Evolutionary conservation across 2,797 vertebrate genomes (phyloP).

Genomic region (Molossus alvarezi): DNA sequence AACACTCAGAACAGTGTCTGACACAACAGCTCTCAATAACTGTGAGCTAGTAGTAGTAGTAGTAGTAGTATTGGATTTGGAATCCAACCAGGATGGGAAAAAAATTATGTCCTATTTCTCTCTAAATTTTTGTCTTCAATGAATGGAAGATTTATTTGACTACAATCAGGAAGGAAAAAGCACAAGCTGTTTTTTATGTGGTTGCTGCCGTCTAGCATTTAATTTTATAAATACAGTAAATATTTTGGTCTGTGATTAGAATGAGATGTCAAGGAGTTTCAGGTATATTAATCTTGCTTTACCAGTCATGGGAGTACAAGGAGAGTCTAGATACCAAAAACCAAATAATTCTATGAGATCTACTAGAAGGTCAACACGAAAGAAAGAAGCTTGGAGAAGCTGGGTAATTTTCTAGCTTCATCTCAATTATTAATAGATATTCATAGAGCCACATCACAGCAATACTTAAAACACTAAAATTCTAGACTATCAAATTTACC

Average conservation of each 20-base stretch:
- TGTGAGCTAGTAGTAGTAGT: not conserved
- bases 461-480: constrained; percentile 31
- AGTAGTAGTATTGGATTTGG: not conserved
- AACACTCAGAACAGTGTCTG: not conserved
- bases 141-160: constrained; percentile 43
- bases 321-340: constrained; percentile 23
- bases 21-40: constrained; percentile 12
- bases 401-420: constrained; percentile 45
- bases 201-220: constrained; percentile 24
- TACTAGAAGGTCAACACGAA: not conserved
- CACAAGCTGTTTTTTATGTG: constrained; percentile 44
- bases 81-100: not conserved
- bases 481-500: constrained; percentile 10
- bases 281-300: not conserved
- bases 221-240: constrained; percentile 54
- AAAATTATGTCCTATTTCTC: constrained; percentile 35
- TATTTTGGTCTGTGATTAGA: not conserved
- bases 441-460: not conserved
- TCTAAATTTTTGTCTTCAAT: constrained; percentile 57
- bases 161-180: constrained; percentile 51
- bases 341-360: not conserved
- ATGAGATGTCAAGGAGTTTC: constrained; percentile 26
- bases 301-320: not conserved
- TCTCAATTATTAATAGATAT: constrained; percentile 51
- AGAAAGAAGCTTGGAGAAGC: constrained; percentile 34